Conservation (phyloP, 2,797 vertebrate species). For the Hyperoplus lanceolatus region DNA sequence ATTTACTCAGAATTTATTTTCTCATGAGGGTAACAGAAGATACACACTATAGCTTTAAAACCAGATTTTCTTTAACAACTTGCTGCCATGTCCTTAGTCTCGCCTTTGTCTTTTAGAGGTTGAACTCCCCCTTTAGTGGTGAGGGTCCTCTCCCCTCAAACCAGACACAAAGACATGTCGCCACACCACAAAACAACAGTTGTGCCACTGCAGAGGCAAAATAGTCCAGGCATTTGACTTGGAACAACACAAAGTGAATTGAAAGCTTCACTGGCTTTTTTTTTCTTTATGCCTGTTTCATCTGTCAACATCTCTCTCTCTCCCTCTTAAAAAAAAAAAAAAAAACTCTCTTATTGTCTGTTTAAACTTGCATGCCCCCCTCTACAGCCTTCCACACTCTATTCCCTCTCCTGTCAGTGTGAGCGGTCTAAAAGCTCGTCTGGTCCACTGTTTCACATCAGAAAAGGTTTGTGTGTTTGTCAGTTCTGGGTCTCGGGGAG, state of each 20-base stretch:
- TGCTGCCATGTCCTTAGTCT: conserved; percentile 23
- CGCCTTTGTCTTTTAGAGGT: conserved; percentile 33
- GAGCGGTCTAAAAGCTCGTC: conserved; percentile 85
- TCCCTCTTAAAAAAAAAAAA: conserved; percentile 58
- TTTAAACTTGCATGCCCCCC: conserved; percentile 86
- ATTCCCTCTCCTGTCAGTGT: conserved; percentile 83
- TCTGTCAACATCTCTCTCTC: conserved; percentile 74
- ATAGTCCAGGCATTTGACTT: conserved; percentile 65
- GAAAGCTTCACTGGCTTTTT: conserved; percentile 61
- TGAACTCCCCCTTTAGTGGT: conserved; percentile 43
- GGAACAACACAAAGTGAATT: conserved; percentile 77
- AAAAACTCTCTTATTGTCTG: conserved; percentile 82
- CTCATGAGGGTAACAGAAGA: no score
- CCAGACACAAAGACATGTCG: conserved; percentile 48
- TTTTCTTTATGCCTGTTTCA: conserved; percentile 46
- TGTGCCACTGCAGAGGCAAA: conserved; percentile 43
- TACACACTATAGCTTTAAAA: not conserved
- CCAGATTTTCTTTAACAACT: conserved; percentile 21
- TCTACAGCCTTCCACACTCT: conserved; percentile 65
- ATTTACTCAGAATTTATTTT: no score
- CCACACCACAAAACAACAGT: conserved; percentile 49
- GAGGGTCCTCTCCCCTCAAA: conserved; percentile 50
- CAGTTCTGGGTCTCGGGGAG: conserved; percentile 76
- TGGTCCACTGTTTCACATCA: conserved; percentile 85
- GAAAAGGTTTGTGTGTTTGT: conserved; percentile 86